Evolutionary conservation across 2,888 invertebrate species (phyloP), one percentile per base, ranked within the genome.

Genomic region (Cenopis cana): DNA sequence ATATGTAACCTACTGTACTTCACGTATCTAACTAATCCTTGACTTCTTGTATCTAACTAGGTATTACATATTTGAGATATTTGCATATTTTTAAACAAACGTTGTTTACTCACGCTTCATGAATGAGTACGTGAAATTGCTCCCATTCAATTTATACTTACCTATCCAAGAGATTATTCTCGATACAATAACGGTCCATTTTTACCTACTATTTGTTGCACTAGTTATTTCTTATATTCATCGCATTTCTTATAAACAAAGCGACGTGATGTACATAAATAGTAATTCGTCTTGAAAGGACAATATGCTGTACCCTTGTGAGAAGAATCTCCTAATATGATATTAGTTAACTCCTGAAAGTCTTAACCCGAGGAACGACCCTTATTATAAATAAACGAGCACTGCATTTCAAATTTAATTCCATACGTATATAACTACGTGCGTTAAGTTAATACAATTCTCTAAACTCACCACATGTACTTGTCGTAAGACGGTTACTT

Each of bases 401-500:
- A 24, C 24, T 24, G 24, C 24, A 24, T 24, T 24, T 1, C 24
- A 24, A 24, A 24, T 3, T 24, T 24, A 24, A 3, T 24, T 24
- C 4, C 4, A 3, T 24, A 1, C 1, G 24, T 24, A 24, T 24
- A 4, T 3, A 24, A 24, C 1, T 1, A 4, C 2, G 4, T 24
- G 24, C 24, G 1, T 4, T 4, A 24, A 24, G 24, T 24, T 24
- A 24, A 24, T 24, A 4, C 24, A 24, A 24, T 24, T 24, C 2
- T 24, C 24, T 24, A 29, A n/a, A 79, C 90, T 88, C 82, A 94
- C 94, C 88, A 94, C 93, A 75, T 94, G 93, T 49, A 94, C 91
- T 85, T 94, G 94, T 62, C 92, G 88, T 55, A 94, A 83, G 60
- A 86, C 85, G 62, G 94, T 93, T 55, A 91, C 78, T 72, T 94